phyloP scores from a whole-genome alignment of 2,797 vertebrate species.

The Mus minutoides region DNA sequence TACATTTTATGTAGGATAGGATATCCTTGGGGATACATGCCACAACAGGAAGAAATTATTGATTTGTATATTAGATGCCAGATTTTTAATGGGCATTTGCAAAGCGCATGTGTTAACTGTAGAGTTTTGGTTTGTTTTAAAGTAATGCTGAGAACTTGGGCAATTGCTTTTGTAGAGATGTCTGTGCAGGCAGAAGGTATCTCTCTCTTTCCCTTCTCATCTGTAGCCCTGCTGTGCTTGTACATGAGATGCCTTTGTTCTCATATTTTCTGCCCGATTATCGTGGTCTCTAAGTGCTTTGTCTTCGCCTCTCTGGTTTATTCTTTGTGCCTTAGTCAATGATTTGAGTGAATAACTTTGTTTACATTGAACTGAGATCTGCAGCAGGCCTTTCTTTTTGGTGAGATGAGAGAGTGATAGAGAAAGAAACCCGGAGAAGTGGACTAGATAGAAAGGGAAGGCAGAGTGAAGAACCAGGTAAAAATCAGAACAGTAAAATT shows the following conservation, averaged over 20 bases:
- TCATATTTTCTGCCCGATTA: slow-evolving; percentile 47
- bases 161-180: not conserved
- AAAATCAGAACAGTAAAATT: not conserved
- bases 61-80: not conserved
- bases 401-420: not conserved
- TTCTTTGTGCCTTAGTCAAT: slow-evolving; percentile 50
- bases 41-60: not conserved
- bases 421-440: not conserved
- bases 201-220: not conserved
- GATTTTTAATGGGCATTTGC: slow-evolving; percentile 34
- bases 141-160: slow-evolving; percentile 33
- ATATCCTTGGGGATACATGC: not conserved
- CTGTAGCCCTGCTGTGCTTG: not conserved
- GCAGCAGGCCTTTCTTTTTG: not conserved
- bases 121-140: slow-evolving; percentile 24
- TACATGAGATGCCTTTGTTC: slow-evolving; percentile 69
- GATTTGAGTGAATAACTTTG: slow-evolving; percentile 70
- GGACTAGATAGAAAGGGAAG: not conserved
- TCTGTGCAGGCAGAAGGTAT: not conserved
- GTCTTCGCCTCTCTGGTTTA: not conserved
- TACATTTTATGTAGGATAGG: slow-evolving; percentile 37
- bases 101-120: not conserved
- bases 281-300: slow-evolving; percentile 40
- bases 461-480: not conserved
- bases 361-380: slow-evolving; percentile 46